Evolutionary conservation across 2,888 invertebrate species (phyloP), one percentile per base, ranked within the genome.

Genomic region (Spodoptera exigua): DNA sequence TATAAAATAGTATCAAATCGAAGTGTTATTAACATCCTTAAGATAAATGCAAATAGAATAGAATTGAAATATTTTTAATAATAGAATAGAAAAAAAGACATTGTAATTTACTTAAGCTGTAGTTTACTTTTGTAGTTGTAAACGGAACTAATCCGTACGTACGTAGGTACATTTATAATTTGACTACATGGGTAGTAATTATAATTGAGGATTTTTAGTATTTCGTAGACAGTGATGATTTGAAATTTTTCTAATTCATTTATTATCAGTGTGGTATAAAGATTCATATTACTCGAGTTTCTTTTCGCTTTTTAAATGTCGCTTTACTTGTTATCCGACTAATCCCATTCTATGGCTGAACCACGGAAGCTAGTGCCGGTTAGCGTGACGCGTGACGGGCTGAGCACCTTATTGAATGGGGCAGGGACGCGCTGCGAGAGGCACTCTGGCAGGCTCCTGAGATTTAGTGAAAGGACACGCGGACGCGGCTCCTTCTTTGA

Each of bases 321-420:
- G 93, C 93, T 93, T 94, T 91, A 84, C 82, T 77, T 91, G 90
- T 92, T 88, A 83, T 78, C 61, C 77, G 72, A 82, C 78, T 83
- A 80, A 82, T 79, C 61, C 77, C 76, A 74, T 79, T 89, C 86
- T 87, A 87, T 94, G 93, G 88, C 93, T 94, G 93, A 93, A 93
- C 93, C 92, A 87, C 78, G 81, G 52, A 77, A 68, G 32, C 27
- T 27, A 27, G 27, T 44, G 41, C 32, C 12, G 47, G 41, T 69
- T 49, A 58, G 54, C 65, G 60, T 49, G 39, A 45, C 45, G 27
- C 39, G 47, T 54, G 58, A 58, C 69, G 61, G 43, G 70, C 60
- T 68, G 74, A 80, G 73, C 70, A 76, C 48, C 66, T 70, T 73
- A 76, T 59, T 63, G 74, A 63, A 76, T 74, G 70, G 76, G 67